Evolutionary conservation across 2,113 vertebrate genomes (phyloP), one percentile per base, ranked within the genome.

Genomic region (mouse (Mus musculus)): DNA sequence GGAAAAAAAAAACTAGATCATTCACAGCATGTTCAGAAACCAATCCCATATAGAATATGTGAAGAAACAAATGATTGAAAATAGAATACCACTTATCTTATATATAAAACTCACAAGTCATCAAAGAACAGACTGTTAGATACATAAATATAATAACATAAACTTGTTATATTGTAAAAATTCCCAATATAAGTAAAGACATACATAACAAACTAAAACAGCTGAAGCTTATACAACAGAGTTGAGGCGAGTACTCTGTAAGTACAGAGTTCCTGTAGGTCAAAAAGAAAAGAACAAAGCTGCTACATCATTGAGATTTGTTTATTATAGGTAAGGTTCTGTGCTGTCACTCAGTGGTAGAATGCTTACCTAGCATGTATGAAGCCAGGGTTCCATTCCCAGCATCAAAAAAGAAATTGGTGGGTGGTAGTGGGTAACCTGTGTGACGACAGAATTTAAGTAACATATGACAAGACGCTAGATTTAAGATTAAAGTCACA

Each of bases 111-210:
- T 89, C 65, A 33, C 4, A 96, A 77, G 42, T 75, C 49, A 95
- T 17, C 71, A 85, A 91, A 94, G 36, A 46, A 67, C 93, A 89
- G 16, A 69, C 10, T n/a, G 17, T 65, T 52, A 52, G 26, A 61
- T 86, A 65, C 12, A 77, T 72, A 72, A 89, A 94, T 88, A 90
- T 87, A 72, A 90, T 88, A 89, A 75, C 36, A 39, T 1, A 90
- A 78, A 86, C 36, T 24, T 78, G 5, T 17, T 61, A 67, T 46
- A 3, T 89, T n/a, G 13, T 19, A 24, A 46, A 76, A 76, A 89
- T 20, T 5, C 42, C 67, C 11, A 52, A 11, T 1, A 20, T 75
- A 76, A 72, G 36, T n/a, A 54, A 80, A 94, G 16, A 59, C 52
- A 30, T 49, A 87, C 88, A 81, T 46, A 78, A 81, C 46, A 84